Conservation (phyloP, 2,888 invertebrate species). For the Drosophila quinaria region DNA sequence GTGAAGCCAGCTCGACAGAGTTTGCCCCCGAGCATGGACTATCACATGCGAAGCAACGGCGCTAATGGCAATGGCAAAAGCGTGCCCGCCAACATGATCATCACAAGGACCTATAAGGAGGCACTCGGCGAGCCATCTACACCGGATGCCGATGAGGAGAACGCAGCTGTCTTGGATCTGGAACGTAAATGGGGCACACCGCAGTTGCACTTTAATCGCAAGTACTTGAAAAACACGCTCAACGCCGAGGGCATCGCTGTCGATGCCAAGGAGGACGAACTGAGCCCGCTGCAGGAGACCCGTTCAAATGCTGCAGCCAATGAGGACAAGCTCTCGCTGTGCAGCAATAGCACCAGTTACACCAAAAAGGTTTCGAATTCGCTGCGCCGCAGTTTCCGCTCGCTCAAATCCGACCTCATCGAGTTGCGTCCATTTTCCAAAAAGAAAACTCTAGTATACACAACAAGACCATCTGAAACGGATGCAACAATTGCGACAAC, state of each 20-base stretch:
- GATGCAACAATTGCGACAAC: background rate
- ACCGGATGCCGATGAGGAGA: constrained; percentile 67
- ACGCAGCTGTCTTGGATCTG: constrained; percentile 54
- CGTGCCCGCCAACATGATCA: constrained; percentile 80
- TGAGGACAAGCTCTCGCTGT: constrained; percentile 79
- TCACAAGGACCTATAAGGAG: constrained; percentile 77
- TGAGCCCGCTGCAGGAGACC: constrained; percentile 52
- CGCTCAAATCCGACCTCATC: constrained; percentile 76
- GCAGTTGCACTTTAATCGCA: constrained; percentile 84
- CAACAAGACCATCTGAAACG: background rate
- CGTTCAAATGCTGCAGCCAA: constrained; percentile 16
- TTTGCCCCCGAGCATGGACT: constrained; percentile 70
- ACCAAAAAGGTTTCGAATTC: constrained; percentile 81
- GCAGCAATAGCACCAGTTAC: constrained; percentile 80
- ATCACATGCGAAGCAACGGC: constrained; percentile 75
- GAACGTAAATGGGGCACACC: constrained; percentile 85
- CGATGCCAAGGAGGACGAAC: constrained; percentile 48
- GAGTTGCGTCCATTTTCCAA: constrained; percentile 81
- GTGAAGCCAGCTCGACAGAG: constrained; percentile 60
- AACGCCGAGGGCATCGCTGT: constrained; percentile 58
- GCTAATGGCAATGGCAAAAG: constrained; percentile 82
- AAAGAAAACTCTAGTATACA: constrained; percentile 47
- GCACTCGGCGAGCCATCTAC: constrained; percentile 51
- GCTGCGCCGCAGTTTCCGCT: constrained; percentile 83
- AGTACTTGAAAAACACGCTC: constrained; percentile 74